Percentiles rank a stretch among this genome's conserved stretches.
phyloP scores from a whole-genome alignment of 2,888 invertebrate species.

The Gasteruption jaculator region DNA sequence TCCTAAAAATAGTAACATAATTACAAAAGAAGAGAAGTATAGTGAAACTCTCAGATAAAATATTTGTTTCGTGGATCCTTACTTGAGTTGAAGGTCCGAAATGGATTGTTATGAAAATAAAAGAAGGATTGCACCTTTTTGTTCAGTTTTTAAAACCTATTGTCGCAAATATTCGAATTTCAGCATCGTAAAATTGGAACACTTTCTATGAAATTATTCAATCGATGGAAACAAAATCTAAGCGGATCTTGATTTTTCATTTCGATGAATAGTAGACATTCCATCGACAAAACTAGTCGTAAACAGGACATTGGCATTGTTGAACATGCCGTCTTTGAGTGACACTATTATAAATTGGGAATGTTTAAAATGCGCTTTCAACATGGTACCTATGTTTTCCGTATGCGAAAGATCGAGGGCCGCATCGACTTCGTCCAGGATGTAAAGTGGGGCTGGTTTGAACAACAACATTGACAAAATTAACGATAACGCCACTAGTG shows the following conservation, averaged over 20 bases:
- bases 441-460: conserved; percentile 97
- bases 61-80: too few species aligned
- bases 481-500: conserved; percentile 91
- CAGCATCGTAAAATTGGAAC: too few species aligned
- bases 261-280: conserved; percentile 80
- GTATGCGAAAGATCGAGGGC: conserved; percentile 97
- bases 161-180: too few species aligned
- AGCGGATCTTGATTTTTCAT: conserved; percentile 46
- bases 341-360: conserved; percentile 98
- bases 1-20: too few species aligned
- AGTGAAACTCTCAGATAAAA: too few species aligned
- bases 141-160: too few species aligned
- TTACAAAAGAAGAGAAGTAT: too few species aligned
- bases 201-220: too few species aligned
- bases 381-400: conserved; percentile 96
- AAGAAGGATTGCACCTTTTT: too few species aligned
- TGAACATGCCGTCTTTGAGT: conserved; percentile 98
- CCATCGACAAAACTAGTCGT: conserved; percentile 94
- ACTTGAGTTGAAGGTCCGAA: too few species aligned
- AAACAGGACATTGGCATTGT: conserved; percentile 96
- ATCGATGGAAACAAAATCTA: too few species aligned
- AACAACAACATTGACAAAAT: conserved; percentile 95
- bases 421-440: conserved; percentile 98
- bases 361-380: conserved; percentile 82
- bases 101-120: too few species aligned